Evolutionary conservation across 2,113 vertebrate genomes (phyloP).

Genomic region (Nycticryphes semicollaris): DNA sequence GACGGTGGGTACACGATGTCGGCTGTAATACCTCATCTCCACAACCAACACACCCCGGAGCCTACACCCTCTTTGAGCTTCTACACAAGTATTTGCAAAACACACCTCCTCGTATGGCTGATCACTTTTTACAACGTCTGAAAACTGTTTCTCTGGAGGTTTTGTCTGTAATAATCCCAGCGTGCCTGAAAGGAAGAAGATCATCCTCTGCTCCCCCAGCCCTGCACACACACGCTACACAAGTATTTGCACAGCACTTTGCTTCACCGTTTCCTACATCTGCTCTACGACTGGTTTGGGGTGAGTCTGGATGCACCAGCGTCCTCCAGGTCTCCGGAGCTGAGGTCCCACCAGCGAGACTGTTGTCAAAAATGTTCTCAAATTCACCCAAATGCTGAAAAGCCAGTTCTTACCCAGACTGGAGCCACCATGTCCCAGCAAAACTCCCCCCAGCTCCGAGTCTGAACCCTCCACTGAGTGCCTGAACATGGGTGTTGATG

Average conservation of each 20-base stretch:
- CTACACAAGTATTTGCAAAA: neutral
- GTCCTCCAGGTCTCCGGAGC: neutral
- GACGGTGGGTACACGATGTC: rapidly evolving
- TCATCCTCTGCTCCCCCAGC: neutral
- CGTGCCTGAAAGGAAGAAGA: neutral
- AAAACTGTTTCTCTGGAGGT: neutral
- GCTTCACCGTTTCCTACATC: rapidly evolving
- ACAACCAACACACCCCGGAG: neutral
- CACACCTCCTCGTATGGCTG: neutral
- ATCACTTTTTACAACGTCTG: neutral
- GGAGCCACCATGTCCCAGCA: neutral
- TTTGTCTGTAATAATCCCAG: neutral
- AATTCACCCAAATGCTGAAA: neutral
- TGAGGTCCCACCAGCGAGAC: neutral
- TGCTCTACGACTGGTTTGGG: neutral
- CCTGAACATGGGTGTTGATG: rapidly evolving
- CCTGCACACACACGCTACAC: neutral
- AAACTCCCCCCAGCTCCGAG: neutral
- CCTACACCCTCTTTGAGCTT: neutral
- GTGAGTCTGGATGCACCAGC: neutral
- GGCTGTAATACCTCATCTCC: neutral
- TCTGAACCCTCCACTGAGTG: rapidly evolving
- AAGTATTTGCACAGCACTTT: rapidly evolving
- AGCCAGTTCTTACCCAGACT: neutral
- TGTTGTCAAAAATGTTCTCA: neutral